Evolutionary conservation across 2,888 invertebrate species (phyloP), one percentile per base, ranked within the genome.

Genomic region (Herminia tarsipennalis): DNA sequence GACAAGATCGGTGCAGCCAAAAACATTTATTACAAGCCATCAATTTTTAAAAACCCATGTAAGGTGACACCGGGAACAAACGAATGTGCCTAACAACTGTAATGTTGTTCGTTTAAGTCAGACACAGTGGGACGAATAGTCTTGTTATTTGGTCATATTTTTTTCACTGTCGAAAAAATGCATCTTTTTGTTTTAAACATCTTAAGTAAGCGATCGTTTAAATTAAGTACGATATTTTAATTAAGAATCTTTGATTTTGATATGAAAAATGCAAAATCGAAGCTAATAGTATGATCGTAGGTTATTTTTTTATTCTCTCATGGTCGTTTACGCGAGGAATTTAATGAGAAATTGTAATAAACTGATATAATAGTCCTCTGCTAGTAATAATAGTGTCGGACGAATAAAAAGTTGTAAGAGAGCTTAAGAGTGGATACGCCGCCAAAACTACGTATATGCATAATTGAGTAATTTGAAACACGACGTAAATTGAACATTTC

Each of bases 1-100:
- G 71, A 76, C 75, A 73, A 75, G 77, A 78, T 74, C 74, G 77
- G 66, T 78, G 76, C 78, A 80, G 81, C 72, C 85, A 82, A 85
- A 85, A 81, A 78, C 83, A 86, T 89, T 88, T 86, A 85, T 86
- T 82, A 88, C 85, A 73, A 65, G 68, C 86, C 82, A 85, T 88
- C 88, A 88, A 87, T 79, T 88, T 86, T 85, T 80, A 73, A 82
- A 81, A 81, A 81, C 71, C 65, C 81, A 65, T 88, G 89, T 89
- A 88, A 88, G 78, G 22, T 71, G 87, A 89, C 87, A 88, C 89
- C 81, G 54, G 53, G 63, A 66, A 78, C 81, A 78, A 78, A 81
- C 76, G 70, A 71, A 76, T 73, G 73, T 70, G 59, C 70, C 66
- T 41, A 52, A 80, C 77, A 73, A 64, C 70, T 70, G 68, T 78